Evolutionary conservation across 2,113 vertebrate species (phyloP).

Genomic region (Nannospalax galili): DNA sequence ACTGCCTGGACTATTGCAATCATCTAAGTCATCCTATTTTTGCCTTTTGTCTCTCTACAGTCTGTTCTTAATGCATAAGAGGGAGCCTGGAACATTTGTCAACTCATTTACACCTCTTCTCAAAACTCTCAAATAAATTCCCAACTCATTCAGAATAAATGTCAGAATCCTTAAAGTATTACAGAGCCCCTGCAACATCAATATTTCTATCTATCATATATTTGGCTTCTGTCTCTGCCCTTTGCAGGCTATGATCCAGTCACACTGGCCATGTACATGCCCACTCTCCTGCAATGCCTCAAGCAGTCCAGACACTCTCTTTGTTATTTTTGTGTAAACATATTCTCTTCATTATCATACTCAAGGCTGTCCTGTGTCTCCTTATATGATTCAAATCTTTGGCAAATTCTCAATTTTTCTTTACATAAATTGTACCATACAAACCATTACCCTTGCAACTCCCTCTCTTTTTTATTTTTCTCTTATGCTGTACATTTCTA

Average conservation of each 20-base stretch:
- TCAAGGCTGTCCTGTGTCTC: neutral
- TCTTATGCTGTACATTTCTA: neutral
- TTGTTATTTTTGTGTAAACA: neutral
- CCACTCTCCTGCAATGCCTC: neutral
- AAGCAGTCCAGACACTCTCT: neutral
- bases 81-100: conserved; percentile 32
- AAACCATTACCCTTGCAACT: neutral
- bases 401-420: neutral
- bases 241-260: neutral
- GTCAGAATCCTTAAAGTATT: neutral
- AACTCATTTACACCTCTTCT: conserved; percentile 36
- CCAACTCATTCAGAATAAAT: conserved; percentile 56
- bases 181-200: neutral
- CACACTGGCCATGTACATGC: neutral
- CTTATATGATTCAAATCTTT: neutral
- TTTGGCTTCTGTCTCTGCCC: neutral
- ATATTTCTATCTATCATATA: neutral
- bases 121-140: conserved; percentile 29
- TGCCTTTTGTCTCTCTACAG: conserved; percentile 1
- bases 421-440: neutral
- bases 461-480: neutral
- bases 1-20: neutral
- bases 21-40: neutral
- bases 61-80: conserved; percentile 39
- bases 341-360: neutral